Conservation (phyloP, 1,140 invertebrate genomes). For the Pseudoatta argentina region DNA sequence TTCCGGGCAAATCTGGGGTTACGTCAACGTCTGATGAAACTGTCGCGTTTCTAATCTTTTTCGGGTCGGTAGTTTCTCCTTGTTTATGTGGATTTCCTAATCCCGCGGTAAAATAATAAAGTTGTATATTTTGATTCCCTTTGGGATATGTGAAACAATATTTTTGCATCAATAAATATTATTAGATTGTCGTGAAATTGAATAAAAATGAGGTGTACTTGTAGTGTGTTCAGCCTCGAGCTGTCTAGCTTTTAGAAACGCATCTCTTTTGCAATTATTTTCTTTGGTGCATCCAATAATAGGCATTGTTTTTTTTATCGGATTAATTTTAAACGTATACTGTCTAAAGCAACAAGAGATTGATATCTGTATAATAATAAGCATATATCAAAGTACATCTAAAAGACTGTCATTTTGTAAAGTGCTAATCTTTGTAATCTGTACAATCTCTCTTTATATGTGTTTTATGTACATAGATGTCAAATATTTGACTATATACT, state of each 20-base stretch:
- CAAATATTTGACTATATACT: background rate
- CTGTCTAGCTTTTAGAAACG: conserved; percentile 63
- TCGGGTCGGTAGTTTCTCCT: background rate
- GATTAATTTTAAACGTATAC: background rate
- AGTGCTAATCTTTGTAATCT: background rate
- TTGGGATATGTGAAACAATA: background rate
- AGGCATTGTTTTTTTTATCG: conserved; percentile 58
- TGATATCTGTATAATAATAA: background rate
- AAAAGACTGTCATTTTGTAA: background rate
- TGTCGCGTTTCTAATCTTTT: background rate
- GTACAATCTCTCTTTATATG: background rate
- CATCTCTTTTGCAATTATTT: conserved; percentile 77
- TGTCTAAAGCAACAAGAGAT: background rate
- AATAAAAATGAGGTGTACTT: conserved; percentile 66
- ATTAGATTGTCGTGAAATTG: background rate
- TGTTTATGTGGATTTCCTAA: conserved; percentile 41
- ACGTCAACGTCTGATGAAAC: conserved; percentile 17
- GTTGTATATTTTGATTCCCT: background rate
- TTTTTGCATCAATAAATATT: background rate
- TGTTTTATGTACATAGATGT: background rate
- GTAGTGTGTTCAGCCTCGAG: conserved; percentile 32
- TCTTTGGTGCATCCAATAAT: conserved; percentile 78
- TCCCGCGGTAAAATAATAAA: background rate
- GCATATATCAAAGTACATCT: background rate
- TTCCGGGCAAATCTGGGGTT: conserved; percentile 21